Conservation (phyloP, 2,797 vertebrate genomes). For the Synanceia verrucosa region DNA sequence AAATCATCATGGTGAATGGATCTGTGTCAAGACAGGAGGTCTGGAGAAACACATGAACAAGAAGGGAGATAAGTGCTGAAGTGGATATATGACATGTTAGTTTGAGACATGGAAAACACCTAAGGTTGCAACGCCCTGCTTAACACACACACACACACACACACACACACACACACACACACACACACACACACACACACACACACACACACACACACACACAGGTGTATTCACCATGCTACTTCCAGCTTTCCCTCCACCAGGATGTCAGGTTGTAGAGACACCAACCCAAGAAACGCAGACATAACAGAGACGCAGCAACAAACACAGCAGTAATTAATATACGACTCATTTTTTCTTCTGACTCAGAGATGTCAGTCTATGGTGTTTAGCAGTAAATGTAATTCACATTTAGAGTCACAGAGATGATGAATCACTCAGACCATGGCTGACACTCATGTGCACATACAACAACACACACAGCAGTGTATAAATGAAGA, state of each 20-base stretch:
- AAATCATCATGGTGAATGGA: background rate
- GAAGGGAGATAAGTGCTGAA: background rate
- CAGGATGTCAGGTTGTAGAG: conserved; percentile 23
- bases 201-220: background rate
- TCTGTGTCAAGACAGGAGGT: background rate
- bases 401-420: background rate
- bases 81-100: background rate
- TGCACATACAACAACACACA: conserved; percentile 13
- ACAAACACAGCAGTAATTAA: conserved; percentile 1
- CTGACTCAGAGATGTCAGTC: background rate
- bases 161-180: background rate
- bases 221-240: conserved; percentile 25
- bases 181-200: conserved; percentile 4
- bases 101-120: background rate
- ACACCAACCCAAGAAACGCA: conserved; percentile 16
- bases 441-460: conserved; percentile 12
- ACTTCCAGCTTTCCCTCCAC: conserved; percentile 23
- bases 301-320: conserved; percentile 15
- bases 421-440: conserved; percentile 6
- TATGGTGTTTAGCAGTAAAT: conserved; percentile 4
- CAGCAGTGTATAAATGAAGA: no score
- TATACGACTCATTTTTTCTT: background rate
- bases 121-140: background rate
- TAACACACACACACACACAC: background rate
- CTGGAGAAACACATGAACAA: background rate